A percentile compares a stretch with the other conserved stretches of the same genome.
These are phyloP conservation scores for Progne subis DNA, from an alignment of 2,113 vertebrate species.

Conservation along the genomic window DNA sequence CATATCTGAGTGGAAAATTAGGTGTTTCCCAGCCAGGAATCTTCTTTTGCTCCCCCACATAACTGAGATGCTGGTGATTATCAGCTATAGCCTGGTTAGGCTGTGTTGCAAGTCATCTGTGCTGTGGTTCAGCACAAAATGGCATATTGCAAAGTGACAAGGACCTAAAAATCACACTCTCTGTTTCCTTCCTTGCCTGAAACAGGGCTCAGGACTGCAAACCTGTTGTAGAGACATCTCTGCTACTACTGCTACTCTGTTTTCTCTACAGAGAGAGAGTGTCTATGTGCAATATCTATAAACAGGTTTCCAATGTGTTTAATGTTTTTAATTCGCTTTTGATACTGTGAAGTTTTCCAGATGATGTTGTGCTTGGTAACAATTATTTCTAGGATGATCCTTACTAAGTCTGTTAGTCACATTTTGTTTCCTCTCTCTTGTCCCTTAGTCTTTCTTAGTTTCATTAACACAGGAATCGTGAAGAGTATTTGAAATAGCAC, in stretches of 20 bases:
- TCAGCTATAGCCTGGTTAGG: background rate
- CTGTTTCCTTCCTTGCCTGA: fast-evolving
- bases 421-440: background rate
- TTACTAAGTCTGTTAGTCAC: background rate
- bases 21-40: background rate
- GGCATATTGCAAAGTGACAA: background rate
- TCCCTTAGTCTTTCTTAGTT: background rate
- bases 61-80: fast-evolving
- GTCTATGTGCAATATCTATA: background rate
- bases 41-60: background rate
- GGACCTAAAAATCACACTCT: background rate
- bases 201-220: background rate
- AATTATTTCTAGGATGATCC: background rate
- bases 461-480: background rate
- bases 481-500: background rate
- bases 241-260: background rate
- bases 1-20: background rate
- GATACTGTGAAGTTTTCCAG: background rate
- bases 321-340: background rate
- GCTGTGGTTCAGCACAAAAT: background rate
- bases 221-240: background rate
- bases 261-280: background rate
- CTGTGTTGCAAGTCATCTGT: background rate
- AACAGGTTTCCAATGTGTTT: background rate
- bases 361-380: background rate